Evolutionary conservation across 2,797 vertebrate genomes (phyloP).

Genomic region (Sitta carolinensis): DNA sequence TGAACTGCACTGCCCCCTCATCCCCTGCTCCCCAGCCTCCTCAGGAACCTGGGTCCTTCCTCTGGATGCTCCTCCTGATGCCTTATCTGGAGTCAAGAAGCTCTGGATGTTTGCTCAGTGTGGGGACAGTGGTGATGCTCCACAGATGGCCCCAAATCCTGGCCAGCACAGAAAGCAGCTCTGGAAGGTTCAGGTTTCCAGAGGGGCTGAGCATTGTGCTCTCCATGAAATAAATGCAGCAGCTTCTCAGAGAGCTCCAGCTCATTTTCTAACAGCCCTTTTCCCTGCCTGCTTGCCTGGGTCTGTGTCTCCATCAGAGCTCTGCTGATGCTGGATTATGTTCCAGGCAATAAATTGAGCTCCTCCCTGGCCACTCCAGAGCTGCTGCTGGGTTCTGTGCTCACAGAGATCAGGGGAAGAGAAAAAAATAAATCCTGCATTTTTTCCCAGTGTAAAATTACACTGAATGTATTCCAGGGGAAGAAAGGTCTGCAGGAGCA

Average conservation of each 20-base stretch:
- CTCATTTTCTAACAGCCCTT: slow-evolving; percentile 13
- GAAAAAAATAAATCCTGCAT: background rate
- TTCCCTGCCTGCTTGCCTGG: background rate
- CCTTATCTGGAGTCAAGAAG: background rate
- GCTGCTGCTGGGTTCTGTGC: background rate
- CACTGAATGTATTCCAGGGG: background rate
- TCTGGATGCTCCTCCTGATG: background rate
- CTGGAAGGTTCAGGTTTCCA: background rate
- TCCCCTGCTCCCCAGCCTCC: background rate
- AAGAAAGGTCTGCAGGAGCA: background rate
- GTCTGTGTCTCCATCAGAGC: background rate
- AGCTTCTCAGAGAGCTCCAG: slow-evolving; percentile 2
- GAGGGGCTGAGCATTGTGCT: background rate
- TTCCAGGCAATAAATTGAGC: slow-evolving; percentile 16
- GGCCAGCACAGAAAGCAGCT: background rate
- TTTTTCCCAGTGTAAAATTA: background rate
- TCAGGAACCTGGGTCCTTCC: background rate
- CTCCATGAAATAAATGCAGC: background rate
- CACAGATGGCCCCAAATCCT: background rate
- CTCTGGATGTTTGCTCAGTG: background rate
- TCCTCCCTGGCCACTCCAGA: background rate
- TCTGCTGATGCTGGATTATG: background rate
- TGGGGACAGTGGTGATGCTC: background rate
- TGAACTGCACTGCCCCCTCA: background rate
- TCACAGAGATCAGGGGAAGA: background rate